Base-by-base conservation (phyloP, 2,888 invertebrate species). In the Scaptomyza caliginosa region DNA sequence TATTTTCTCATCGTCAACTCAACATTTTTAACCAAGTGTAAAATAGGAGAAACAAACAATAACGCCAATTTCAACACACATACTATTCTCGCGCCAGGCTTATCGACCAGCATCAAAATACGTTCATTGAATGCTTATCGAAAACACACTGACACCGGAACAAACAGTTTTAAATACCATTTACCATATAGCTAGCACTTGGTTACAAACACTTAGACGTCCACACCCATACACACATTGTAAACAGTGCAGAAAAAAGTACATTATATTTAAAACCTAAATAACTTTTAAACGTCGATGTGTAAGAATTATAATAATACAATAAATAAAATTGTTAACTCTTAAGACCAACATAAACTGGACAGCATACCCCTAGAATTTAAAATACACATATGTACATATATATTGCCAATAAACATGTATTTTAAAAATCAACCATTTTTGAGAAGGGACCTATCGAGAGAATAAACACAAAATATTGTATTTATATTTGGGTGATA, bases 81-180 rank as follows among this genome's bases (percentile, higher is more conserved):
- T n/a, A 2, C 11, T 21, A 51, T 43, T 43, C 34, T 36, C 16
- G 16, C 17, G 34, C 56, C 16, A 21, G 32, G 11, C 16, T 23
- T 21, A 28, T 40, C 55, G 63, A 67, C 58, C 66, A 55, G 74
- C 86, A 73, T 70, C 91, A 91, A 90, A 84, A 91, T 91, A 90
- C 84, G 65, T 70, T 69, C 77, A 72, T 74, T 76, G 77, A 66
- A 74, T 87, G 82, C 67, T 65, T 75, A 84, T 87, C 79, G 79
- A 83, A 88, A 74, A 79, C 86, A 91, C 91, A 91, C 91, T 91
- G 91, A 91, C 91, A 91, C 91, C 91, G 91, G 91, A 84, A 91
- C 91, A 91, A 69, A 91, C 91, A 91, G 91, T 90, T 91, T 90
- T 79, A 76, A 89, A 86, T 91, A 91, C 87, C 91, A 91, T 73